Conservation (phyloP, 2,888 invertebrate species). For the Neoitamus cyanurus region DNA sequence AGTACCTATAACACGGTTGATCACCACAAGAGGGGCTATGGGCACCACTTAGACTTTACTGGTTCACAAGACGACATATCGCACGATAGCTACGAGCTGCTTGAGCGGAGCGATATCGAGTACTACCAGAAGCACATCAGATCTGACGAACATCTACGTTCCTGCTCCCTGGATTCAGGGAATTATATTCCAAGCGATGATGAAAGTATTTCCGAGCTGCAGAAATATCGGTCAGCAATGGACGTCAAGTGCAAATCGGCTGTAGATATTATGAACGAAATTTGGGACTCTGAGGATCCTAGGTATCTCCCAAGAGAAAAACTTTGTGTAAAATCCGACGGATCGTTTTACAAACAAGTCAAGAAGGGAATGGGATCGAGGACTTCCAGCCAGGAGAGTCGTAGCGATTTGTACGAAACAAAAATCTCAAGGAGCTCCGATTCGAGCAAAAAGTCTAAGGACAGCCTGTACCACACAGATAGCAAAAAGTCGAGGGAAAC, state of each 20-base stretch:
- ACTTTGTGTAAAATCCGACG: conserved; percentile 78
- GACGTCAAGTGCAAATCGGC: conserved; percentile 76
- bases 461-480: conserved; percentile 74
- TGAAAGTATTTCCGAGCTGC: conserved; percentile 72
- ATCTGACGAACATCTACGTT: conserved; percentile 70
- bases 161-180: conserved; percentile 81
- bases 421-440: conserved; percentile 75
- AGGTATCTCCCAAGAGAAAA: conserved; percentile 78
- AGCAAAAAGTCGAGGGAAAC: conserved; percentile 75
- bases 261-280: conserved; percentile 77
- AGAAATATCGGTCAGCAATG: conserved; percentile 70
- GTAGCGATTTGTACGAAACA: conserved; percentile 76
- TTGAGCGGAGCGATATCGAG: conserved; percentile 76
- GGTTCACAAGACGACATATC: conserved; percentile 88
- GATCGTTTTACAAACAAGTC: conserved; percentile 77
- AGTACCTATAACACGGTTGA: conserved; percentile 73
- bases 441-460: conserved; percentile 74
- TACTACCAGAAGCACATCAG: conserved; percentile 63
- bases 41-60: conserved; percentile 65
- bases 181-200: conserved; percentile 82
- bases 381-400: conserved; percentile 77
- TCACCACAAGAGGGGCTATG: conserved; percentile 69
- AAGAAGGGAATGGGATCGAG: conserved; percentile 73
- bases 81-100: conserved; percentile 87
- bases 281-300: conserved; percentile 83